phyloP scores from a whole-genome alignment of 2,888 invertebrate genomes.

The Cephalotes varians region DNA sequence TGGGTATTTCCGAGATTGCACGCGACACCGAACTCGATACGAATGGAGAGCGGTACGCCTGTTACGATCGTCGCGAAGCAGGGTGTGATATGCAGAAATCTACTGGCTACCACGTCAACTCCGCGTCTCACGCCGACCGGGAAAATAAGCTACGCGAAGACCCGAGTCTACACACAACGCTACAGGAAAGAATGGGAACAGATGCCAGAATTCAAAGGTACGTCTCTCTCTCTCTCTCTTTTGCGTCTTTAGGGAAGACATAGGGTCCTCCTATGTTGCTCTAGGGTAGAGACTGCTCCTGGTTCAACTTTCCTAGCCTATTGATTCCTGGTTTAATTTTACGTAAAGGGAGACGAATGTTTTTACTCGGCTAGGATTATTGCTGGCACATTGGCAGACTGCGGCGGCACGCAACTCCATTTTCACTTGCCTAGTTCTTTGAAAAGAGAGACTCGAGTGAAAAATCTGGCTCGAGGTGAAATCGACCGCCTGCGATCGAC shows the following conservation, averaged over 20 bases:
- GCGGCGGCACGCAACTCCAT: neutral
- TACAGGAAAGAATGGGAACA: constrained; percentile 88
- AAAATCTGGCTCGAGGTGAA: too few species aligned
- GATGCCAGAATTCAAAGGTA: constrained; percentile 88
- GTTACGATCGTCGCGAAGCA: constrained; percentile 62
- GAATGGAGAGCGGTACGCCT: constrained; percentile 50
- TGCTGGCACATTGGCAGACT: neutral
- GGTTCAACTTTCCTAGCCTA: neutral
- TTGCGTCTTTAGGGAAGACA: neutral
- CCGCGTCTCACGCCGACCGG: constrained; percentile 83
- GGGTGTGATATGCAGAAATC: constrained; percentile 59
- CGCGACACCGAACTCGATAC: constrained; percentile 20
- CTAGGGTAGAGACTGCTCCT: too few species aligned
- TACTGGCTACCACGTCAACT: constrained; percentile 40
- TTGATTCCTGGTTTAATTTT: neutral
- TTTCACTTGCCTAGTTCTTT: neutral
- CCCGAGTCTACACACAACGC: constrained; percentile 87
- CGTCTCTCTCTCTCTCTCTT: neutral
- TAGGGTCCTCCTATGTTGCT: neutral
- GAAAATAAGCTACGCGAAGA: constrained; percentile 85
- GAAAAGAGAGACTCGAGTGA: too few species aligned
- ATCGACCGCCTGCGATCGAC: too few species aligned
- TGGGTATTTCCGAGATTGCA: constrained; percentile 73
- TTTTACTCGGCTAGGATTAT: neutral
- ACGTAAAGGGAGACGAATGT: too few species aligned